Evolutionary conservation across 2,113 vertebrate genomes (phyloP), one percentile per base, ranked within the genome.

Genomic region (Paraplagusia blochii): DNA sequence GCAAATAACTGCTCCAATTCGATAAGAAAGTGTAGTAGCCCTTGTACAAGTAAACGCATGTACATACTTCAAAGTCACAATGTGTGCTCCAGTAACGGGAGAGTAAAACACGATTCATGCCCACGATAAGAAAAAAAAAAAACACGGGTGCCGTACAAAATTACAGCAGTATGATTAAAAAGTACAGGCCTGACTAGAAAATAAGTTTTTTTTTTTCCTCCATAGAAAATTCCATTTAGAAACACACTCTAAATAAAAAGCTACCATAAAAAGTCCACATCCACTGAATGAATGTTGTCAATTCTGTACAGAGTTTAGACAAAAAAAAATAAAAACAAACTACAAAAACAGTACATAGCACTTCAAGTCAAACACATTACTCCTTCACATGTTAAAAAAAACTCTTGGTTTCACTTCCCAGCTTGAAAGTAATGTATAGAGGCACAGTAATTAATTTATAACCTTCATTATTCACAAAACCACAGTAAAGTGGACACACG

Each of bases 261-360:
- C 80, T 85, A 90, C 88, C 81, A 84, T 85, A 39, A 43, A 88
- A 88, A 78, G 80, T 70, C 11, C 69, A 89, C 85, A 86, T 86
- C 83, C 76, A 70, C 60, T 66, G 70, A 48, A 60, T 75, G 65
- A 72, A 69, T 76, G 54, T 80, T 83, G 64, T 83, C 73, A 77
- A 77, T 86, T 87, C 76, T 88, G 85, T 89, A 88, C 87, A 87
- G 47, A 15, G 58, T 71, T 63, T 77, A 72, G 73, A 64, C 69
- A 77, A 47, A 77, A 83, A 63, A 56, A 57, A 57, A 54, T 51
- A 62, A 81, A 78, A 74, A 71, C 77, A 77, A 79, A 81, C 71
- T 86, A 87, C 82, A 87, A 89, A 86, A 90, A 90, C 87, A 75
- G 79, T 89, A 91, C 87, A 88, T 83, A 88, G 88, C 89, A 91